Conservation (phyloP, 2,888 invertebrate genomes). For the Agriopis leucophaearia region DNA sequence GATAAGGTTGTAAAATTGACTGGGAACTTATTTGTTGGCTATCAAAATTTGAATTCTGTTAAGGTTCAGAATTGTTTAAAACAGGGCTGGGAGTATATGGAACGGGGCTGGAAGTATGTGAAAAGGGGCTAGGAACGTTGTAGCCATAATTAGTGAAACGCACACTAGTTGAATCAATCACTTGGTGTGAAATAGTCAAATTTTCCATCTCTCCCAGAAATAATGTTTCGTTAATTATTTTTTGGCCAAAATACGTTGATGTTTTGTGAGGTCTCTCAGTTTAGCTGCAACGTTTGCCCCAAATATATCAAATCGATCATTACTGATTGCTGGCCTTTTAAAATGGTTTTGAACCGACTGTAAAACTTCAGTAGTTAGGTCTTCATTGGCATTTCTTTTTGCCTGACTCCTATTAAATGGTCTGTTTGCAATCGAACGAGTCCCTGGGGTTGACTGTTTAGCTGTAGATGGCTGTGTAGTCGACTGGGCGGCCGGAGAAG, state of each 20-base stretch:
- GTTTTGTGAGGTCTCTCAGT: conserved; percentile 5
- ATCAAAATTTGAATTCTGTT: too few species aligned
- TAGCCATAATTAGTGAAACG: not conserved
- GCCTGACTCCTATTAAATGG: not conserved
- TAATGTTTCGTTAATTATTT: conserved; percentile 7
- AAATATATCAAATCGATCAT: conserved; percentile 6
- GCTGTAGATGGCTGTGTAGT: too few species aligned
- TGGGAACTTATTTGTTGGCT: too few species aligned
- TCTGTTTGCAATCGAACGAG: conserved; percentile 7
- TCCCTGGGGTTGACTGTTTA: too few species aligned
- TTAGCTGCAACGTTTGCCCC: not conserved
- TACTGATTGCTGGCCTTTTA: conserved; percentile 5
- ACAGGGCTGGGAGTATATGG: too few species aligned
- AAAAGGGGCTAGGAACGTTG: not conserved
- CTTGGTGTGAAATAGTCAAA: conserved; percentile 1
- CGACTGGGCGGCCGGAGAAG: too few species aligned
- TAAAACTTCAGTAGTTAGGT: conserved; percentile 1
- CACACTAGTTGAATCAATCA: too few species aligned
- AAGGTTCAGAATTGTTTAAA: too few species aligned
- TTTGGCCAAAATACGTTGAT: conserved; percentile 5
- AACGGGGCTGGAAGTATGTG: conserved; percentile 3
- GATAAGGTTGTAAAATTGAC: too few species aligned
- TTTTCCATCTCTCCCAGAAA: conserved; percentile 3
- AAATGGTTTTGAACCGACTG: conserved; percentile 6
- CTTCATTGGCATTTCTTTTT: not conserved